A percentile compares a stretch with the other conserved stretches of the same genome.
Conservation (phyloP, 2,797 vertebrate genomes). For the Epinephelus malabaricus region DNA sequence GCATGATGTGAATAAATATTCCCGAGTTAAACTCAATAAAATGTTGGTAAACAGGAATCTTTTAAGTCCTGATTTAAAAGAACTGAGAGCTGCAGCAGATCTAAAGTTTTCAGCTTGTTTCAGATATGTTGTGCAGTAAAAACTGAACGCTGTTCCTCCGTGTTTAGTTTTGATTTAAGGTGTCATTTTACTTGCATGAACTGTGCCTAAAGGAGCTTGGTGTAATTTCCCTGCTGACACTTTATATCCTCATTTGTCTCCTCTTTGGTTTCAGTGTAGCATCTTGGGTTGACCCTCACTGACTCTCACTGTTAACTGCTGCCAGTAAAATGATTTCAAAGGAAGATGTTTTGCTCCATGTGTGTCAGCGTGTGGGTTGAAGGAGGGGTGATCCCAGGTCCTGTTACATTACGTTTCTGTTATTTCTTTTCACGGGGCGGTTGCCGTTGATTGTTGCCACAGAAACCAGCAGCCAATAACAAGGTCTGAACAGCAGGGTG, state of each 20-base stretch:
- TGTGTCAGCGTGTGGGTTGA: constrained; percentile 8
- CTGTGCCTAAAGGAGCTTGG: not conserved
- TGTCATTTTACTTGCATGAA: not conserved
- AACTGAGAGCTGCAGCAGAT: not conserved
- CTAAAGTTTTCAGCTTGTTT: not conserved
- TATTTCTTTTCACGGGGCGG: constrained; percentile 50
- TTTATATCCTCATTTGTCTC: not conserved
- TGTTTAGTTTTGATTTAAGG: not conserved
- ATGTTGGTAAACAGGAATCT: too few relatives aligned
- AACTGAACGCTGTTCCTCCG: not conserved
- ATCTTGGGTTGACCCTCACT: not conserved
- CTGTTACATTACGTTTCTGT: constrained; percentile 45
- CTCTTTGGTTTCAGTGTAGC: not conserved
- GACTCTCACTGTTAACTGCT: not conserved
- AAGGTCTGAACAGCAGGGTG: constrained; percentile 66
- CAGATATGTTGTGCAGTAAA: not conserved
- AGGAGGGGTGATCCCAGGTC: constrained; percentile 45
- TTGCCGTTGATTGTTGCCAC: constrained; percentile 64
- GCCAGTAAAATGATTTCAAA: not conserved
- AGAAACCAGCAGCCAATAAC: constrained; percentile 79
- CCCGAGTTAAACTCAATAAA: not conserved
- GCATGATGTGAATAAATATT: not conserved
- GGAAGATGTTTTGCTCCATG: not conserved
- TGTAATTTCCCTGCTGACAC: not conserved
- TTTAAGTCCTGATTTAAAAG: too few relatives aligned